Conservation (phyloP, 2,888 invertebrate genomes). For the Eustalomyia histrio region DNA sequence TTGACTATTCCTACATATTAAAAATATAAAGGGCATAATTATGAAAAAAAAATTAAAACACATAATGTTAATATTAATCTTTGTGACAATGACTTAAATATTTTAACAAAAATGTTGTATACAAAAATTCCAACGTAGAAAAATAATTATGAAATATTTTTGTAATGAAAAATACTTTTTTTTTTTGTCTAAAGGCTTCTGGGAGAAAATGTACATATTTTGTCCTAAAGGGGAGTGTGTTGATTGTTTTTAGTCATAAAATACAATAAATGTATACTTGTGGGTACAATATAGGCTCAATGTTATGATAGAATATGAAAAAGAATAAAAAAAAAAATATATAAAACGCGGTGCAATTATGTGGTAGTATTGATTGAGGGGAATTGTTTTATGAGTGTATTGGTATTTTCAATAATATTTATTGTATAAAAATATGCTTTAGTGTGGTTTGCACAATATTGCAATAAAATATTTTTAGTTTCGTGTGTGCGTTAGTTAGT, state of each 20-base stretch:
- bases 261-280: constrained; percentile 55
- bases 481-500: neutral
- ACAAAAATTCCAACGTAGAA: neutral
- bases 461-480: constrained; percentile 10
- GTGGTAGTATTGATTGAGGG: neutral
- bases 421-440: constrained; percentile 61
- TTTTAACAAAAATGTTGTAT: constrained; percentile 16
- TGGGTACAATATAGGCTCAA: constrained; percentile 32
- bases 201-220: constrained; percentile 4
- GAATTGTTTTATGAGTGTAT: constrained; percentile 22
- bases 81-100: constrained; percentile 14
- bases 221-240: constrained; percentile 13
- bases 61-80: neutral
- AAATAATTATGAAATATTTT: constrained; percentile 44
- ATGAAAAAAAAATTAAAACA: neutral
- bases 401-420: constrained; percentile 60
- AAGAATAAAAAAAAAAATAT: constrained; percentile 1
- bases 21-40: neutral
- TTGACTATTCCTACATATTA: too few species aligned
- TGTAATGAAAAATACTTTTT: constrained; percentile 29
- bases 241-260: constrained; percentile 46
- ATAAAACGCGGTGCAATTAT: neutral
- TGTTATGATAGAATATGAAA: neutral
- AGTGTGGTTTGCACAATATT: constrained; percentile 52
- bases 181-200: constrained; percentile 33